phyloP scores from a whole-genome alignment of 2,797 vertebrate genomes.

The Chelidonichthys spinosus region DNA sequence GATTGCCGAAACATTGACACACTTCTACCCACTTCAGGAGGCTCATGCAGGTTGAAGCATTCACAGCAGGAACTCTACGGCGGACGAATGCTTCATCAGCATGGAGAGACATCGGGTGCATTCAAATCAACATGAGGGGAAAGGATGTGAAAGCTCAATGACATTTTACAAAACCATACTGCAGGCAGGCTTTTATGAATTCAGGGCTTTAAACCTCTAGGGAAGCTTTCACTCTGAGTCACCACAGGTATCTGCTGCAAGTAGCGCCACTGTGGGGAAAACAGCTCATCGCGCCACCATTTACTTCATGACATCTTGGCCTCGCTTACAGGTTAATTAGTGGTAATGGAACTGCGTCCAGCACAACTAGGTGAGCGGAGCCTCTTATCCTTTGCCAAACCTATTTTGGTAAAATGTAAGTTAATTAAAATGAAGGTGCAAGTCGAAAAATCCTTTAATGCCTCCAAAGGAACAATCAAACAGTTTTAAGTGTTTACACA shows the following conservation, averaged over 20 bases:
- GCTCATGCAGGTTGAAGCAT: slow-evolving; percentile 50
- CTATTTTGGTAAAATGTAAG: slow-evolving; percentile 9
- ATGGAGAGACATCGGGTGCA: slow-evolving; percentile 72
- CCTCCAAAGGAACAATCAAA: slow-evolving; percentile 14
- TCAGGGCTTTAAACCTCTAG: slow-evolving; percentile 68
- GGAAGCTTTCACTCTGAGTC: slow-evolving; percentile 57
- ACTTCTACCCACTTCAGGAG: slow-evolving; percentile 36
- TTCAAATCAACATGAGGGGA: slow-evolving; percentile 83
- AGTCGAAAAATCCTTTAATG: background rate
- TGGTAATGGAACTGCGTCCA: slow-evolving; percentile 20
- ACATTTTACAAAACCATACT: slow-evolving; percentile 80
- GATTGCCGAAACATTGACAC: slow-evolving; percentile 6
- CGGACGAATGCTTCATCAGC: slow-evolving; percentile 67
- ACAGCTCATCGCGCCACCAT: slow-evolving; percentile 23
- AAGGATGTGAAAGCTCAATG: slow-evolving; percentile 79
- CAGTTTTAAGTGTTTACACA: slow-evolving; percentile 25
- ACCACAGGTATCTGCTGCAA: slow-evolving; percentile 20
- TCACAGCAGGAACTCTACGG: slow-evolving; percentile 52
- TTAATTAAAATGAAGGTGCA: no score
- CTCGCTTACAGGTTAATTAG: slow-evolving; percentile 21
- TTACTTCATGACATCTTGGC: slow-evolving; percentile 14
- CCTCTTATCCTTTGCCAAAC: background rate
- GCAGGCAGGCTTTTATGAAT: slow-evolving; percentile 58
- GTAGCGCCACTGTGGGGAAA: slow-evolving; percentile 11
- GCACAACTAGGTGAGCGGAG: slow-evolving; percentile 7